Conservation (phyloP, 2,888 invertebrate genomes). For the Heliconius erato region DNA sequence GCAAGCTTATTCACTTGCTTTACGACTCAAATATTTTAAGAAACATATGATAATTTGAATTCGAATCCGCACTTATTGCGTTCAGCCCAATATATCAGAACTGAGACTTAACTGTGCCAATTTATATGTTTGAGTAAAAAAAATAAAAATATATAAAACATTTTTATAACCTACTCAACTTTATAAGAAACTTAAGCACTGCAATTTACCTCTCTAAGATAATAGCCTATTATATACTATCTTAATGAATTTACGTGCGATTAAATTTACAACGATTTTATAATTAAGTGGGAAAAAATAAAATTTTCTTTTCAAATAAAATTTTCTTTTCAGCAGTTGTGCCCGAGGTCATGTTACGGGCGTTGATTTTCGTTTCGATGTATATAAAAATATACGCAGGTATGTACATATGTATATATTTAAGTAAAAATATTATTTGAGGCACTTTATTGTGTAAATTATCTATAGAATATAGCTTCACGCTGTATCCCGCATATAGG, state of each 20-base stretch:
- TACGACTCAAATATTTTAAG: too few species aligned
- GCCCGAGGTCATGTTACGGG: slow-evolving; percentile 31
- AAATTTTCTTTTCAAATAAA: slow-evolving; percentile 11
- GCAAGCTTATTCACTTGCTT: too few species aligned
- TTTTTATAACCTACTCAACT: slow-evolving; percentile 1
- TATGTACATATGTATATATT: slow-evolving; percentile 17
- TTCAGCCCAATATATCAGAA: too few species aligned
- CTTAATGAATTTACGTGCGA: slow-evolving; percentile 31
- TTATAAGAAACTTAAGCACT: not conserved
- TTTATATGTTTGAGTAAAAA: not conserved
- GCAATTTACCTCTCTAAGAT: not conserved
- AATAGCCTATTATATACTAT: slow-evolving; percentile 33
- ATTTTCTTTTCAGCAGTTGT: not conserved
- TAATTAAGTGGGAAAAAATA: slow-evolving; percentile 30
- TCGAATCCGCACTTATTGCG: too few species aligned
- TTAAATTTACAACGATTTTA: slow-evolving; percentile 37
- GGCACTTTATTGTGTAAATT: too few species aligned
- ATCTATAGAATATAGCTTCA: too few species aligned
- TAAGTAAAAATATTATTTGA: not conserved
- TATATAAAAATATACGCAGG: slow-evolving; percentile 35
- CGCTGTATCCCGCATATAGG: too few species aligned
- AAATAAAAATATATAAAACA: not conserved
- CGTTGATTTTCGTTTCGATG: slow-evolving; percentile 11
- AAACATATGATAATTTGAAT: too few species aligned
- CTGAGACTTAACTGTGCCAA: not conserved